Conservation (phyloP, 2,113 vertebrate species). For the Brachyhypopomus occidentalis region DNA sequence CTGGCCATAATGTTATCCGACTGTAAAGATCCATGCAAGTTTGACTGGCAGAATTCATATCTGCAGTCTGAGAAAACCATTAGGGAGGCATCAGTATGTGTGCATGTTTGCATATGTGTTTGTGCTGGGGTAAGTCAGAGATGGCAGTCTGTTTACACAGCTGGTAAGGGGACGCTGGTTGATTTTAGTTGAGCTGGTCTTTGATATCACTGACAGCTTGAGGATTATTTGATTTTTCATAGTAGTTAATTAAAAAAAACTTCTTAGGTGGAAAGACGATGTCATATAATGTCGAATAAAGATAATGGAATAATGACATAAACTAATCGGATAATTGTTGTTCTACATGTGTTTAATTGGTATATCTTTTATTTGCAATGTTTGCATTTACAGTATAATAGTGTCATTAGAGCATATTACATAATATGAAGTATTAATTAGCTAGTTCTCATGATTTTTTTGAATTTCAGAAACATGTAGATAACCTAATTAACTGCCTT, state of each 20-base stretch:
- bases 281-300: neutral
- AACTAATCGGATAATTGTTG: neutral
- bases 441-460: neutral
- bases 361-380: neutral
- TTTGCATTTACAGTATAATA: neutral
- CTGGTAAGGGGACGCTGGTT: conserved; percentile 3
- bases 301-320: neutral
- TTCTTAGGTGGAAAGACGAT: neutral
- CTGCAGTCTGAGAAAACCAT: neutral
- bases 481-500: neutral
- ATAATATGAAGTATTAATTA: neutral
- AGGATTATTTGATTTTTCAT: conserved; percentile 50
- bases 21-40: no score
- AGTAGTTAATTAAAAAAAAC: neutral
- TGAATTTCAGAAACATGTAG: neutral
- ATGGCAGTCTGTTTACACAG: neutral
- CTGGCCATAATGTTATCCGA: no score
- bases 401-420: neutral
- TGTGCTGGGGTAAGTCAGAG: neutral
- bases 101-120: conserved; percentile 20
- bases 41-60: neutral
- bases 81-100: neutral
- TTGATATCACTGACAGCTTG: conserved; percentile 22
- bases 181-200: conserved; percentile 1
- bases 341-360: neutral